These are phyloP conservation scores for Chromis chromis DNA, from an alignment of 2,797 vertebrate genomes.

Conservation along the genomic window DNA sequence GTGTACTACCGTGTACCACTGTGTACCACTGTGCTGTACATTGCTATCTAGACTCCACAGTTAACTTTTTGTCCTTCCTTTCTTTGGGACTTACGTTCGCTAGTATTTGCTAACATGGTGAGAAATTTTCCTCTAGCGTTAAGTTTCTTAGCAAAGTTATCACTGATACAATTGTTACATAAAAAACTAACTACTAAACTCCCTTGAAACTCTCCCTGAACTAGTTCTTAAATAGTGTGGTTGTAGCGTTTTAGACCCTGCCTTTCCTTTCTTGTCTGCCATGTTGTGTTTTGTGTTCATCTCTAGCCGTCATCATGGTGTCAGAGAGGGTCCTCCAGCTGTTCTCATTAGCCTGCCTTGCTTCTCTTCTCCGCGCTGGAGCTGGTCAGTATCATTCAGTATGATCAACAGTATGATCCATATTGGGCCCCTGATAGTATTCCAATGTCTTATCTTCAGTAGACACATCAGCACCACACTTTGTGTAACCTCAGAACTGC, in stretches of 20 bases:
- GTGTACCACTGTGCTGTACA: too few species aligned
- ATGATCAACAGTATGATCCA: not conserved
- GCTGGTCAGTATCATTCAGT: slow-evolving; percentile 48
- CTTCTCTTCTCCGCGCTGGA: not conserved
- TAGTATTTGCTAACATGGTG: not conserved
- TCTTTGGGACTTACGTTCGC: too few species aligned
- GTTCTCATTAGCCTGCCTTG: slow-evolving; percentile 28
- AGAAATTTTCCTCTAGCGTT: not conserved
- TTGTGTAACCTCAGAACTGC: not conserved
- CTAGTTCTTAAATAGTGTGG: not conserved
- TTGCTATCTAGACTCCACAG: not conserved
- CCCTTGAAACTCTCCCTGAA: not conserved
- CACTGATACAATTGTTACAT: not conserved
- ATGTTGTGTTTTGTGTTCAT: not conserved
- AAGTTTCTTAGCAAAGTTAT: not conserved
- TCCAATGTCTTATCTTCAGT: not conserved
- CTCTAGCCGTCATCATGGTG: slow-evolving; percentile 35
- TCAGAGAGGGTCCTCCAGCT: slow-evolving; percentile 1
- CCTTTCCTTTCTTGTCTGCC: not conserved
- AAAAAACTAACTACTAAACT: not conserved
- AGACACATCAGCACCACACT: too few species aligned
- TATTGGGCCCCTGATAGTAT: not conserved
- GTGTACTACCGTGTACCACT: too few species aligned
- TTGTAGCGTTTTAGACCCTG: not conserved
- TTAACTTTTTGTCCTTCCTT: too few species aligned